Base-by-base conservation (phyloP, 2,113 vertebrate genomes). In the Chaenocephalus aceratus region DNA sequence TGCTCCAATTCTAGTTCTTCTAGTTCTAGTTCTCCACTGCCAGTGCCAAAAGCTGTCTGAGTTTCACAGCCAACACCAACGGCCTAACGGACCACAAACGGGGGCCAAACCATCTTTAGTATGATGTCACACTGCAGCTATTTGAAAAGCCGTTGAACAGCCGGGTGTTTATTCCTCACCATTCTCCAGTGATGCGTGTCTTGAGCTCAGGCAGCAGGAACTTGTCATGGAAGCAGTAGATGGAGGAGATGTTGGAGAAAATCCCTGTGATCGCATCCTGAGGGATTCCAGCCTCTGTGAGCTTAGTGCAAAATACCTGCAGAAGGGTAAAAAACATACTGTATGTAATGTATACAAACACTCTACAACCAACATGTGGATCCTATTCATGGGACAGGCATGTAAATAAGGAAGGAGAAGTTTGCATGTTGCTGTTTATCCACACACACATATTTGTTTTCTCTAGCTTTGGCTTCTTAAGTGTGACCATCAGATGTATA, bases 191-290 rank as follows among this genome's bases (percentile, higher is more conserved):
- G 81, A 99, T 99, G 84, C 98, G 96, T 0, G 93, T 94, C 89
- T 97, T 96, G 54, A 99, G 95, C 85, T 97, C 97, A 2, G 98
- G 98, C 64, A 99, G 94, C 74, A 99, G 97, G 91, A 99, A 99
- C 86, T 99, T 96, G 79, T 96, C 94, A 0, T 99, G 98, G 94
- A 99, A 99, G 86, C 96, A 93, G 85, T 97, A 97, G 92, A 99
- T 99, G 66, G 98, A 99, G 84, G 98, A 97, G 90, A 99, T 99
- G 92, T 99, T 99, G 64, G 98, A 99, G 93, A 99, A 99, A 90
- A 99, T 97, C 85, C 98, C 98, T 0, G 95, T 99, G 88, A 96
- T 97, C 79, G 98, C 97, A 2, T 99, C 98, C 52, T 90, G 82
- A 80, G 96, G 96, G 93, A 99, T 96, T 59, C 96, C 96, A 52